Evolutionary conservation across 2,113 vertebrate species (phyloP).

Genomic region (Tenebrosternarchus preto): DNA sequence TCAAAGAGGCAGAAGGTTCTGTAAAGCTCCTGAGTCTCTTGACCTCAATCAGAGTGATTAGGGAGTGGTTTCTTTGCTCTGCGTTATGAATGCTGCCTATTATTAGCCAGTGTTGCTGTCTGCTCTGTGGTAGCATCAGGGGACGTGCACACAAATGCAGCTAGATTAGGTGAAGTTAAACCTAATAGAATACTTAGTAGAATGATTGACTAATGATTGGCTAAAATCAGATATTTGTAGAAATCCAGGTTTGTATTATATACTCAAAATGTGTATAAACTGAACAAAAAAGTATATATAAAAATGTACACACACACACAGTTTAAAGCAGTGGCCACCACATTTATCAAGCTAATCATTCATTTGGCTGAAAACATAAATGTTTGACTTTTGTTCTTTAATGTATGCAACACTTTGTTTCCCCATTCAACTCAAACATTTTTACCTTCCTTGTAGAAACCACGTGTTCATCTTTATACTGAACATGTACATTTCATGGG

Average conservation of each 20-base stretch:
- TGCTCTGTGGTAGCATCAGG: slow-evolving; percentile 1
- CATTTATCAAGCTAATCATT: no score
- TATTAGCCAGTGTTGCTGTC: background rate
- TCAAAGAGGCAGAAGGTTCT: slow-evolving; percentile 44
- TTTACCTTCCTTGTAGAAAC: background rate
- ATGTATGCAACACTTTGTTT: background rate
- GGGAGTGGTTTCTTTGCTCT: slow-evolving; percentile 7
- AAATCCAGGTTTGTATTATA: background rate
- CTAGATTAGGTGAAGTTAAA: no score
- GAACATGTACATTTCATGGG: background rate
- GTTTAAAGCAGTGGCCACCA: no score
- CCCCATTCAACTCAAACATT: background rate
- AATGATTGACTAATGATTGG: no score
- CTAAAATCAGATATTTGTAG: no score
- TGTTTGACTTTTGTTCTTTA: no score
- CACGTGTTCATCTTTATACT: background rate
- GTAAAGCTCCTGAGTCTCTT: slow-evolving; percentile 1
- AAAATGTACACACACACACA: no score
- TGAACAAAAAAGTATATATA: no score
- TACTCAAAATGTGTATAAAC: no score
- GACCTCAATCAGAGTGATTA: slow-evolving; percentile 25
- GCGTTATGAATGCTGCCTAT: slow-evolving; percentile 11
- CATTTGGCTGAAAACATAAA: no score
- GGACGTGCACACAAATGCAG: background rate
- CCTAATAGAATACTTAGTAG: no score